Percentiles rank a stretch among this genome's conserved stretches.
Conservation (phyloP, 92 coral and sea anemone species). For the Palythoa grandis region DNA sequence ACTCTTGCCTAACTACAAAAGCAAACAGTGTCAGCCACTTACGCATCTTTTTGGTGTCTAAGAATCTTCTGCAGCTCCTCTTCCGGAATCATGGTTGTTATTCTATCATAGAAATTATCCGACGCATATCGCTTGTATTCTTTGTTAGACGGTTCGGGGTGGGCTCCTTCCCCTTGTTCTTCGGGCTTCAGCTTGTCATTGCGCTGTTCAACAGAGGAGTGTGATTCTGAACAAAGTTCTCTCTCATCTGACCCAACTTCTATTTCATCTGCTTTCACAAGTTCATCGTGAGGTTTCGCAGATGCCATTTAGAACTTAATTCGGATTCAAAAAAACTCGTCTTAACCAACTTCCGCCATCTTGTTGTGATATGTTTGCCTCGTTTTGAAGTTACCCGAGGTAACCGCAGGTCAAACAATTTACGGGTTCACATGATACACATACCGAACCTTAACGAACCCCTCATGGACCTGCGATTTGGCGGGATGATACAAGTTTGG, state of each 20-base stretch:
- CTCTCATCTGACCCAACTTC: constrained; percentile 15
- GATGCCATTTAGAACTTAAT: constrained; percentile 8
- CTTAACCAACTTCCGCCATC: constrained; percentile 6
- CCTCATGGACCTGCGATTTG: not conserved
- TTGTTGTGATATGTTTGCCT: constrained; percentile 16
- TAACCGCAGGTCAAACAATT: not conserved
- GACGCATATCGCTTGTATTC: constrained; percentile 46
- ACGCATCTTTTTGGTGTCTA: constrained; percentile 68
- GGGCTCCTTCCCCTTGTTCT: not conserved
- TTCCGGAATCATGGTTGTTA: constrained; percentile 62
- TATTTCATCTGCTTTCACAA: not conserved
- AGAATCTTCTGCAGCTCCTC: constrained; percentile 59
- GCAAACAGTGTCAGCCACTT: not conserved
- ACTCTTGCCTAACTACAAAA: no score
- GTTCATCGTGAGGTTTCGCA: not conserved
- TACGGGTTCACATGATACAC: not conserved
- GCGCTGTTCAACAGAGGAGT: not conserved
- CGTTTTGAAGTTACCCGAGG: not conserved
- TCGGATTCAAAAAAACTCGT: not conserved
- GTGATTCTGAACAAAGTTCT: constrained; percentile 35
- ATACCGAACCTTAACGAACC: no score
- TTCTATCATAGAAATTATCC: constrained; percentile 61
- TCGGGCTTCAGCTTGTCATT: not conserved
- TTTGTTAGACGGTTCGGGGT: not conserved
- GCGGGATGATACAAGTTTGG: not conserved